Evolutionary conservation across 2,888 invertebrate species (phyloP), one percentile per base, ranked within the genome.

Genomic region (Nowickia ferox): DNA sequence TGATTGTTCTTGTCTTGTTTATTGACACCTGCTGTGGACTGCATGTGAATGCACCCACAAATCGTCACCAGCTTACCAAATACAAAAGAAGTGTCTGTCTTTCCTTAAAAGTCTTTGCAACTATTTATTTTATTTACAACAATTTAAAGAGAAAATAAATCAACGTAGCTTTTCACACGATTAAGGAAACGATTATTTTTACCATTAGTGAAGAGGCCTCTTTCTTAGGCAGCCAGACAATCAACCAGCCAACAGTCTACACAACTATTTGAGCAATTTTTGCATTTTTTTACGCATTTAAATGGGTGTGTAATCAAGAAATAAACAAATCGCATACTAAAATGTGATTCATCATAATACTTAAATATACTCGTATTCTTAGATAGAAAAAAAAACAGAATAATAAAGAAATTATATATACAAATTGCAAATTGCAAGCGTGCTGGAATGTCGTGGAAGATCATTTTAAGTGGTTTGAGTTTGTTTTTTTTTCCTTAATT

Each of bases 371-470:
- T 44, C 59, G n/a, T 30, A 42, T 13, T 65, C 9, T 6, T 5
- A 46, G 46, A 65, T 65, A 65, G 44, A 42, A 19, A 51, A 65
- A 22, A 15, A 2, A 30, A 53, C 53, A 22, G 22, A 10, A 51
- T 63, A 66, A 38, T 15, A 17, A 46, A 1, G 22, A 48, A 59
- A 48, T 22, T 22, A 46, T 51, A 40, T 51, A 51, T 44, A 66
- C 40, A 68, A 84, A 79, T 79, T 74, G 74, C 48, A 81, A 85
- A 74, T 74, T 74, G 63, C 42, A 74, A 85, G 81, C 81, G 84
- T 85, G 84, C 81, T 66, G 77, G 84, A 81, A 85, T 85, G 81
- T 69, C 69, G 63, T 69, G 51, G 74, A 85, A 57, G 42, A 57
- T 63, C 30, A 51, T 22, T 48, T 57, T 71, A 68, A 44, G 44